Base-by-base conservation (phyloP, 2,113 vertebrate species). In the Anarrhichthys ocellatus region DNA sequence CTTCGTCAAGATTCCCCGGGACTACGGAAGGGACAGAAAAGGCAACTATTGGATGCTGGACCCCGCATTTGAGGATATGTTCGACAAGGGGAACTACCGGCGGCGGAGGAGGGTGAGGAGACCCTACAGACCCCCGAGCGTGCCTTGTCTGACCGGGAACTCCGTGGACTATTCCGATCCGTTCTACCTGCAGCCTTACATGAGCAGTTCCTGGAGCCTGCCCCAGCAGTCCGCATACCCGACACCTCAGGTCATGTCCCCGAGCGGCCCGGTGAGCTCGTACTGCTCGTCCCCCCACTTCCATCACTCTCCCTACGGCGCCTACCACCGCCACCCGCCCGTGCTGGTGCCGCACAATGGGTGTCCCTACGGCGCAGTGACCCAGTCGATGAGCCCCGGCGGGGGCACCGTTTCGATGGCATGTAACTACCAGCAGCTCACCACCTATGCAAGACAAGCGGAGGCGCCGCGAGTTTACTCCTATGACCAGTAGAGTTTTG, bases 31-130 rank as follows among this genome's bases (percentile, higher is more conserved):
- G 2, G 84, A 92, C 71, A 72, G 83, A 59, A 96, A 94, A 75
- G 95, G 96, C 18, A 94, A 94, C 69, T 93, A 92, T 50, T 96
- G 96, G 96, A 90, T 79, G 14, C 86, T 97, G 77, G 95, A 97
- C 29, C 94, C 95, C 0, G 92, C 95, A 0, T 97, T 94, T 75
- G 93, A 90, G 1, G 93, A 94, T 80, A 95, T 95, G 95, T 96
- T 96, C 70, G 95, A 96, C 56, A 88, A 74, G 38, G 96, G 96
- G 0, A 94, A 96, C 65, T 96, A 93, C 88, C 90, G 91, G 38
- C 91, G 96, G 7, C 81, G 95, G 46, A 93, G 93, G 77, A 76
- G 95, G 24, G 86, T 91, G 74, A 89, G 88, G 80, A 92, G 91
- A 80, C 73, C 92, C 5, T 88, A 73, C 76, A 66, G 58, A 73